Conservation (phyloP, 2,113 vertebrate genomes). For the Nestor notabilis region DNA sequence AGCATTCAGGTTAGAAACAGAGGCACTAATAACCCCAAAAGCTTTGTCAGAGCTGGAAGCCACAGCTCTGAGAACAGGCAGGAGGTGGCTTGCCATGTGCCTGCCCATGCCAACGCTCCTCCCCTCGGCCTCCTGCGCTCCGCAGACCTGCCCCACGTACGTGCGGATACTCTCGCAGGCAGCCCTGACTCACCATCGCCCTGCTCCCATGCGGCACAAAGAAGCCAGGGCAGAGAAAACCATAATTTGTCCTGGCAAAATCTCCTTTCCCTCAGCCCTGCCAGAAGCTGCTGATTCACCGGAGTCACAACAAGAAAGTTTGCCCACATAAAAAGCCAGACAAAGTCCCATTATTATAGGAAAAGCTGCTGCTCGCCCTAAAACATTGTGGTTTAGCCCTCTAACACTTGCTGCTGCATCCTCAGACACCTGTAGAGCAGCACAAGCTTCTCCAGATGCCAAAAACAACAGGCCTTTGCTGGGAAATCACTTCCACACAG, state of each 20-base stretch:
- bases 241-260: conserved; percentile 29
- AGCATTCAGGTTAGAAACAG: not conserved
- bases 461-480: not conserved
- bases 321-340: conserved; percentile 37
- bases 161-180: conserved; percentile 2
- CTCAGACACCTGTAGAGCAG: not conserved
- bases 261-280: conserved; percentile 1
- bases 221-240: not conserved
- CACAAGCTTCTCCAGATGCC: not conserved
- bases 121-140: not conserved
- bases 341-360: conserved; percentile 16
- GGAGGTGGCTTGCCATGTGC: not conserved
- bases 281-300: conserved; percentile 59
- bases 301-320: conserved; percentile 16
- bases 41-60: not conserved
- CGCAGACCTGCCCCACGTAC: conserved; percentile 4
- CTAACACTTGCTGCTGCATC: conserved; percentile 38
- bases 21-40: not conserved
- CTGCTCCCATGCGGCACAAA: conserved; percentile 37
- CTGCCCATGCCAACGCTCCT: not conserved
- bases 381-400: conserved; percentile 39
- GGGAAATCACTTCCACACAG: not conserved
- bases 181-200: conserved; percentile 51
- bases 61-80: not conserved
- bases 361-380: not conserved